Evolutionary conservation across 2,888 invertebrate species (phyloP).

Genomic region (Drosophila stalkeri): DNA sequence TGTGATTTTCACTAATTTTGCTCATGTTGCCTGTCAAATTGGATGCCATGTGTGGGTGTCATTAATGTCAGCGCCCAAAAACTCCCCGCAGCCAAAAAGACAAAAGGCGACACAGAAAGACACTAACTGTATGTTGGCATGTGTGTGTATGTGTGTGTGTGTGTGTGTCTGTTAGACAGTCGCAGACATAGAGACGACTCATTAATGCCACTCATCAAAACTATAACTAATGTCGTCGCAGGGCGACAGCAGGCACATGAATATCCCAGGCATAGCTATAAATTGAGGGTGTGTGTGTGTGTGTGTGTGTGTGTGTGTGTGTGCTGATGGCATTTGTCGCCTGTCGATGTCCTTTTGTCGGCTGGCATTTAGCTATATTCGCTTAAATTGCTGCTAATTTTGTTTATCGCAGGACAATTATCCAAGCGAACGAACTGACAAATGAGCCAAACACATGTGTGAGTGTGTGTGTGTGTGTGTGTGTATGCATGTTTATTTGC

Average conservation of each 20-base stretch:
- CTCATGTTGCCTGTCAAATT: conserved; percentile 77
- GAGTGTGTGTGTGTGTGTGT: neutral
- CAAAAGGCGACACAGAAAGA: conserved; percentile 50
- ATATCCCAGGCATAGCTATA: conserved; percentile 74
- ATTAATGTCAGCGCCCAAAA: conserved; percentile 65
- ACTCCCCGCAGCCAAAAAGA: neutral
- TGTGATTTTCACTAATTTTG: conserved; percentile 77
- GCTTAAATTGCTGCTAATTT: conserved; percentile 85
- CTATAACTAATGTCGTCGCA: conserved; percentile 71
- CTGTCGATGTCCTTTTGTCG: conserved; percentile 50
- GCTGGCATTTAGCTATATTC: conserved; percentile 69
- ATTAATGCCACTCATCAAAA: conserved; percentile 80
- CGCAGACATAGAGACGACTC: conserved; percentile 77
- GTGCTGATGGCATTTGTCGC: conserved; percentile 68
- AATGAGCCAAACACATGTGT: conserved; percentile 74
- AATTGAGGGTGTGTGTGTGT: conserved; percentile 37
- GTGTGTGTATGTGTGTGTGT: conserved; percentile 3
- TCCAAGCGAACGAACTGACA: conserved; percentile 85
- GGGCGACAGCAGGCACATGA: conserved; percentile 52
- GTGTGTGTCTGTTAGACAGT: conserved; percentile 48
- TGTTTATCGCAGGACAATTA: conserved; percentile 85
- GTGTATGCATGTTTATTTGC: neutral
- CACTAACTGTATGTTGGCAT: conserved; percentile 26
- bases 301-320: conserved; percentile 11
- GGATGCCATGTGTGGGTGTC: conserved; percentile 78